Percentiles rank a stretch among this genome's conserved stretches.
Evolutionary conservation across 2,113 vertebrate genomes (phyloP).

Genomic region (Nibea coibor): DNA sequence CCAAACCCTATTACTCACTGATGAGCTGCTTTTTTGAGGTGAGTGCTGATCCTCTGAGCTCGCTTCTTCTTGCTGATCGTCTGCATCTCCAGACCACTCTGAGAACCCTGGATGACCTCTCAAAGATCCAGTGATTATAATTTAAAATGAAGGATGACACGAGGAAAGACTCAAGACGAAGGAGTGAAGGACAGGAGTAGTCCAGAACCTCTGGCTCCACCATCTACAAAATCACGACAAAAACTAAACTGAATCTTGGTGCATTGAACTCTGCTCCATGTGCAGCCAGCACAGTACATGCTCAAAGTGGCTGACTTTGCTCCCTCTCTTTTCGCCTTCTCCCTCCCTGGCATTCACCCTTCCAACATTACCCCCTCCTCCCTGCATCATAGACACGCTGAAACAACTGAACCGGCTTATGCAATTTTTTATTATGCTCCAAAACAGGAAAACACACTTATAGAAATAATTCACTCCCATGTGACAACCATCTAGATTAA

Average conservation of each 20-base stretch:
- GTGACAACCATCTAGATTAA: neutral
- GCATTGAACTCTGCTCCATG: neutral
- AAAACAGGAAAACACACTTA: conserved; percentile 5
- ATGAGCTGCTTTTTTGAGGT: conserved; percentile 40
- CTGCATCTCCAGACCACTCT: conserved; percentile 51
- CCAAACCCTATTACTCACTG: conserved; percentile 50
- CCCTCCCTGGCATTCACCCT: conserved; percentile 39
- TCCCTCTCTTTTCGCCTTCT: conserved; percentile 23
- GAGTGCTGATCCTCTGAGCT: neutral
- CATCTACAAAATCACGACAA: neutral
- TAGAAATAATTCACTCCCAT: neutral
- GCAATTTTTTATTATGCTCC: conserved; percentile 4
- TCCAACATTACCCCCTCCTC: conserved; percentile 5
- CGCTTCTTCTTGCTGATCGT: conserved; percentile 38
- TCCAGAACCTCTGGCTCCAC: conserved; percentile 5
- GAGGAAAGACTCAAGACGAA: neutral
- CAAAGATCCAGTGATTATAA: neutral
- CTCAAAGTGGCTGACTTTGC: conserved; percentile 23
- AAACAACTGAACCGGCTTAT: neutral
- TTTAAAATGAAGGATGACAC: neutral
- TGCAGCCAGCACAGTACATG: neutral
- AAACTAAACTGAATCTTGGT: neutral
- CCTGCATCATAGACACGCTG: conserved; percentile 24
- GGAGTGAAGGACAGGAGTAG: neutral
- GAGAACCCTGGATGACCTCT: neutral